phyloP scores from a whole-genome alignment of 2,797 vertebrate species.

The Sebastes hubbsi region DNA sequence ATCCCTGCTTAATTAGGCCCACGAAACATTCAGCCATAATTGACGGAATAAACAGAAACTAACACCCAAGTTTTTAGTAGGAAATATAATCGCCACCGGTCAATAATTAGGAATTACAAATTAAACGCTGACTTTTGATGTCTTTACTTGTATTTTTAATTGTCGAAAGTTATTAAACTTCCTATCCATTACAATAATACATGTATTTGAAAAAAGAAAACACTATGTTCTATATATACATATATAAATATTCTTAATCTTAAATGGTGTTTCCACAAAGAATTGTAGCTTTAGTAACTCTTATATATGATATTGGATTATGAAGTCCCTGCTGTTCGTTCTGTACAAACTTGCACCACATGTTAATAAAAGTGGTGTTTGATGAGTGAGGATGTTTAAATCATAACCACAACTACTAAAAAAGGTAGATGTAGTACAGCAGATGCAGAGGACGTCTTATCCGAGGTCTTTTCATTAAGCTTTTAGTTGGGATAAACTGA shows the following conservation, averaged over 20 bases:
- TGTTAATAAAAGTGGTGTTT: background rate
- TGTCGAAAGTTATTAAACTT: background rate
- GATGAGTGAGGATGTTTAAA: background rate
- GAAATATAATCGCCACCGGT: background rate
- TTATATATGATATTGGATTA: background rate
- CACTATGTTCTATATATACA: background rate
- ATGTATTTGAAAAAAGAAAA: background rate
- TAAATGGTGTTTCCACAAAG: background rate
- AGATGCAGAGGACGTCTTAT: background rate
- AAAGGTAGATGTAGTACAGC: background rate
- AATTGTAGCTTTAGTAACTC: background rate
- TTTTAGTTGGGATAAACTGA: background rate
- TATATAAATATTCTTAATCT: too few relatives aligned
- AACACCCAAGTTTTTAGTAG: background rate
- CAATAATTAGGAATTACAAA: background rate
- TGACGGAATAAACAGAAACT: background rate
- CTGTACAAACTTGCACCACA: background rate
- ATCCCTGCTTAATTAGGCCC: conserved; percentile 19
- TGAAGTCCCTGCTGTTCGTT: background rate
- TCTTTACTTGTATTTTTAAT: background rate
- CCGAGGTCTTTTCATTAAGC: background rate
- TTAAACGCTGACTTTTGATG: background rate
- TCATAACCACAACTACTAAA: background rate
- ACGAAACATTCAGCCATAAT: background rate
- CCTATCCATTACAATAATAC: background rate